Conservation (phyloP, 2,888 invertebrate genomes). For the Limnephilus marmoratus region DNA sequence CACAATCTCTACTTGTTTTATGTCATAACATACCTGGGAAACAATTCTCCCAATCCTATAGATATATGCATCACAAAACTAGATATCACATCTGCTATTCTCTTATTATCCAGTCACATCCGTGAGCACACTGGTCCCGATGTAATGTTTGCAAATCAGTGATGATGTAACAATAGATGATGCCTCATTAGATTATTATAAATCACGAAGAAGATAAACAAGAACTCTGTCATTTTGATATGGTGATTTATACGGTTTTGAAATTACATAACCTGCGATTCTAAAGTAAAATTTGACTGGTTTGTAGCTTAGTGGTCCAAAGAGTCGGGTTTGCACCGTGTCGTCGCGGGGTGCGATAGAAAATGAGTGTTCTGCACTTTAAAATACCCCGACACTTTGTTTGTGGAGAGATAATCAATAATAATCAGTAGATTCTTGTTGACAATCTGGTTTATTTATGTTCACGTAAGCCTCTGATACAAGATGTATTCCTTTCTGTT, state of each 20-base stretch:
- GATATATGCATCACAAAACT: background rate
- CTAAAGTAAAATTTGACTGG: too few species aligned
- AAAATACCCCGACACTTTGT: too few species aligned
- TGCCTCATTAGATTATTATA: background rate
- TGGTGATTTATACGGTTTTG: background rate
- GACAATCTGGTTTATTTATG: too few species aligned
- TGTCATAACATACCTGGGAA: background rate
- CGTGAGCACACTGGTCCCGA: constrained; percentile 5
- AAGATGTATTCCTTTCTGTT: too few species aligned
- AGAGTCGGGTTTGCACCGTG: too few species aligned
- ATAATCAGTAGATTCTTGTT: too few species aligned
- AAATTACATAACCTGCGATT: too few species aligned
- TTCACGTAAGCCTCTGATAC: too few species aligned
- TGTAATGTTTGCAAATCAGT: constrained; percentile 19
- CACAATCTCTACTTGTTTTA: background rate
- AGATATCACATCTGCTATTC: background rate
- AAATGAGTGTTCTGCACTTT: too few species aligned
- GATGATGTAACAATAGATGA: constrained; percentile 5
- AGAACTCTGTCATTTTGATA: background rate
- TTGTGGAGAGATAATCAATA: too few species aligned
- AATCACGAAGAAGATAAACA: background rate
- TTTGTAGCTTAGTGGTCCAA: too few species aligned
- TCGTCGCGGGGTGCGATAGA: too few species aligned
- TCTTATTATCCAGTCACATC: background rate
- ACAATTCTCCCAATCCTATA: background rate